Base-by-base conservation (phyloP, 2,888 invertebrate genomes). In the Tyria jacobaeae region DNA sequence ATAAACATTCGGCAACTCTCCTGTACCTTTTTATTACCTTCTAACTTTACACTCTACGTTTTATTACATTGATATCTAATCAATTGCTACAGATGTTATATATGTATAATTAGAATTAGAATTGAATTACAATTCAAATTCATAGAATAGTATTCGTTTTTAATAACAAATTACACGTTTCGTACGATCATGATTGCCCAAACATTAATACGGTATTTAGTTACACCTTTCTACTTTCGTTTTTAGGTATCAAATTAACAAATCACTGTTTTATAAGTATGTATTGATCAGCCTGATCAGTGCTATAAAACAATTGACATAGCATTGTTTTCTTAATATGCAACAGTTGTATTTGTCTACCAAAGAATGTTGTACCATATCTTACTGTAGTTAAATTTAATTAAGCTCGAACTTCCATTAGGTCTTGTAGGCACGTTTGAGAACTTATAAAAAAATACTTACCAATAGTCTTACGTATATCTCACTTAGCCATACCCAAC, bases 111-210 rank as follows among this genome's bases (percentile, higher is more conserved):
- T n/a, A n/a, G n/a, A n/a, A n/a, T n/a, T n/a, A n/a, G n/a, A n/a
- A n/a, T n/a, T n/a, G n/a, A n/a, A n/a, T n/a, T n/a, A n/a, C n/a
- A n/a, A n/a, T n/a, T n/a, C n/a, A n/a, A n/a, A n/a, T n/a, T n/a
- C n/a, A n/a, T n/a, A n/a, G 56, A 6, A 27, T 6, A 31, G 7
- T 31, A 31, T 66, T 61, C 64, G 50, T 57, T 68, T 70, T 70
- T 69, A 66, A 71, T 70, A 76, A 72, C 70, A 71, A 60, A 44
- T 54, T 59, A 54, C 56, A 66, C 56, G 60, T 70, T 66, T 72
- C 2, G 34, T 34, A 2, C 34, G 2, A 10, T 34, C 9, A 34
- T 2, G 10, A 31, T 10, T 10, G 10, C 34, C 10, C 34, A 7
- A 34, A 34, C 10, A 34, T 34, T 34, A 10, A 9, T 35, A 54